These are phyloP conservation scores for Dichetophora obliterata DNA, from an alignment of 2,888 invertebrate species.

Conservation along the genomic window DNA sequence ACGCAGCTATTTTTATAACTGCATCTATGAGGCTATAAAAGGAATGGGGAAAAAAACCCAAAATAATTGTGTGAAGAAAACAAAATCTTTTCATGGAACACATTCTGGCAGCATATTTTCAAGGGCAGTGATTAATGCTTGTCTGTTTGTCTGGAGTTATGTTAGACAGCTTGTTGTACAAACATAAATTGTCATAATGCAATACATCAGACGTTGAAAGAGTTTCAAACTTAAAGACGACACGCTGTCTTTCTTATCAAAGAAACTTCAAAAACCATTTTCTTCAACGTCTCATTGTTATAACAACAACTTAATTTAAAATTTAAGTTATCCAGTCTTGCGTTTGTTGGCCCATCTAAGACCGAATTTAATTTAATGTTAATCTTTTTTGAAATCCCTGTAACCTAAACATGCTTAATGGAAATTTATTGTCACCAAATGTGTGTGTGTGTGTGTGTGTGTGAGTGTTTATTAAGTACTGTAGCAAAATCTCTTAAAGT, in stretches of 20 bases:
- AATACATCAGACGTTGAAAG: background rate
- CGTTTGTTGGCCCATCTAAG: background rate
- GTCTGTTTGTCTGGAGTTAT: constrained; percentile 36
- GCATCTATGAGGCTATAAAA: background rate
- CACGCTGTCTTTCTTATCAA: background rate
- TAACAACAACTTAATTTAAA: background rate
- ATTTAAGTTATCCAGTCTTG: background rate
- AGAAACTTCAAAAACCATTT: background rate
- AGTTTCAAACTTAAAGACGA: no score
- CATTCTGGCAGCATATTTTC: constrained; percentile 40
- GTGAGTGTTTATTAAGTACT: background rate
- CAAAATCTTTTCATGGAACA: constrained; percentile 20
- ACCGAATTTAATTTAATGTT: background rate
- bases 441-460: constrained; percentile 16
- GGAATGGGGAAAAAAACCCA: background rate
- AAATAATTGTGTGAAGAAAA: background rate
- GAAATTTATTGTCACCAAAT: constrained; percentile 47
- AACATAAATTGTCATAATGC: constrained; percentile 9
- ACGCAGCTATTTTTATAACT: constrained; percentile 10
- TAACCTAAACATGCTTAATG: constrained; percentile 26
- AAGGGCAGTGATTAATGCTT: constrained; percentile 54
- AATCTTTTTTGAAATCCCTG: background rate
- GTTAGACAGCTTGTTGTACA: constrained; percentile 23
- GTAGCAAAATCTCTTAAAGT: background rate
- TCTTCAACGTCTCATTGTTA: background rate